A percentile compares a stretch with the other conserved stretches of the same genome.
These are phyloP conservation scores for Oostethus manadensis DNA, from an alignment of 2,113 vertebrate genomes.

Conservation along the genomic window DNA sequence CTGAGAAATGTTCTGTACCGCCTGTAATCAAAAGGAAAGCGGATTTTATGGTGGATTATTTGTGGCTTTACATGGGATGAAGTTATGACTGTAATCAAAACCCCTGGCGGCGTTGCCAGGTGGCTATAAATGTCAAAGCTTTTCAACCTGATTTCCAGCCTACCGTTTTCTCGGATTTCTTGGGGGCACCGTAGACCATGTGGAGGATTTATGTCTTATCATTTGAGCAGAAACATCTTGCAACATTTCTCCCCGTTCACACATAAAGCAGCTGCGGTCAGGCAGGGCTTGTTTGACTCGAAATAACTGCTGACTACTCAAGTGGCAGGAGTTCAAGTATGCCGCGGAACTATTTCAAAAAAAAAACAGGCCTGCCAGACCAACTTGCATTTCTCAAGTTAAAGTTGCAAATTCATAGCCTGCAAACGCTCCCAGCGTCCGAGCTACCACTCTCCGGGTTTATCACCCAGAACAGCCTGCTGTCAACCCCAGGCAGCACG, in stretches of 20 bases:
- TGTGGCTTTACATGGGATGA: constrained; percentile 18
- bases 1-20: constrained; percentile 28
- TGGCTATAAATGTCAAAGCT: constrained; percentile 36
- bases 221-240: constrained; percentile 23
- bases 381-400: constrained; percentile 38
- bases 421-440: constrained; percentile 28
- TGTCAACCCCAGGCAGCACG: constrained; percentile 34
- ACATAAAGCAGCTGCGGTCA: constrained; percentile 13
- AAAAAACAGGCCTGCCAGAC: constrained; percentile 33
- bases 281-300: constrained; percentile 10
- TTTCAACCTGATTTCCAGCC: constrained; percentile 26
- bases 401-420: constrained; percentile 45
- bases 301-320: constrained; percentile 46
- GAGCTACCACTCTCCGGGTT: constrained; percentile 21
- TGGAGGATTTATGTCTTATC: constrained; percentile 28
- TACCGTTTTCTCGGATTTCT: constrained; percentile 6
- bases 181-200: constrained; percentile 17
- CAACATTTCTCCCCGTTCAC: neutral
- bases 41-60: constrained; percentile 45
- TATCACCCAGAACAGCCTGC: constrained; percentile 42
- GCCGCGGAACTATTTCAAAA: constrained; percentile 43
- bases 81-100: constrained; percentile 56
- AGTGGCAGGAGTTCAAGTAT: constrained; percentile 42
- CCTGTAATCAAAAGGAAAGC: constrained; percentile 36
- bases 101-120: constrained; percentile 26